Percentiles rank a stretch among this genome's conserved stretches.
phyloP scores from a whole-genome alignment of 2,797 vertebrate species.

The Sylvia borin region DNA sequence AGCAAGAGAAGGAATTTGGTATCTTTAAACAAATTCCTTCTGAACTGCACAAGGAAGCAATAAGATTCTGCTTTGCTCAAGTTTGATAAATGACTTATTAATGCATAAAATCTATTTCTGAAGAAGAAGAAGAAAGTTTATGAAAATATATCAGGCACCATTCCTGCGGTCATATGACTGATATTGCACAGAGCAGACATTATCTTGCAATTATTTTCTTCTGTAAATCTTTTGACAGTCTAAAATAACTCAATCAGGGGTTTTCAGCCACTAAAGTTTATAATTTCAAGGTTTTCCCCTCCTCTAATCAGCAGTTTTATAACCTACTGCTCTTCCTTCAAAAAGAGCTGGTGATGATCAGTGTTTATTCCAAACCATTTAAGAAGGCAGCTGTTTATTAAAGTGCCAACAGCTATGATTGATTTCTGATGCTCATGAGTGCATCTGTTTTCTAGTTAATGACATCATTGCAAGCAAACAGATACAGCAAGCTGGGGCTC shows the following conservation, averaged over 20 bases:
- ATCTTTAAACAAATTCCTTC: slow-evolving; percentile 1
- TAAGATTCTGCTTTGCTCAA: not conserved
- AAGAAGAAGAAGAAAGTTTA: not conserved
- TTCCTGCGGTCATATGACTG: not conserved
- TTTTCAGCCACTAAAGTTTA: slow-evolving; percentile 20
- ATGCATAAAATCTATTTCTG: slow-evolving; percentile 26
- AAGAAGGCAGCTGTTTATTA: slow-evolving; percentile 76
- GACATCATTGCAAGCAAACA: slow-evolving; percentile 30
- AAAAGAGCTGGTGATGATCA: slow-evolving; percentile 45
- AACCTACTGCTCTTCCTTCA: slow-evolving; percentile 54
- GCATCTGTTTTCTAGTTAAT: slow-evolving; percentile 60
- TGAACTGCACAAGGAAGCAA: not conserved
- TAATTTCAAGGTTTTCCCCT: slow-evolving; percentile 36
- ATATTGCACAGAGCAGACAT: not conserved
- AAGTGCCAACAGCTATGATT: slow-evolving; percentile 70
- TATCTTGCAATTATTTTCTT: slow-evolving; percentile 44
- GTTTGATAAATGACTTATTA: slow-evolving; percentile 39
- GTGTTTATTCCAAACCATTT: slow-evolving; percentile 62
- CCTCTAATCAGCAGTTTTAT: slow-evolving; percentile 57
- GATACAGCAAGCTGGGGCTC: not conserved
- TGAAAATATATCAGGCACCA: not conserved
- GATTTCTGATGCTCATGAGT: slow-evolving; percentile 54
- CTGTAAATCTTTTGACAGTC: not conserved
- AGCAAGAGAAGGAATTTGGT: not conserved
- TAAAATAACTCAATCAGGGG: slow-evolving; percentile 52